Evolutionary conservation across 2,888 invertebrate species (phyloP).

Genomic region (Nomada ferruginata): DNA sequence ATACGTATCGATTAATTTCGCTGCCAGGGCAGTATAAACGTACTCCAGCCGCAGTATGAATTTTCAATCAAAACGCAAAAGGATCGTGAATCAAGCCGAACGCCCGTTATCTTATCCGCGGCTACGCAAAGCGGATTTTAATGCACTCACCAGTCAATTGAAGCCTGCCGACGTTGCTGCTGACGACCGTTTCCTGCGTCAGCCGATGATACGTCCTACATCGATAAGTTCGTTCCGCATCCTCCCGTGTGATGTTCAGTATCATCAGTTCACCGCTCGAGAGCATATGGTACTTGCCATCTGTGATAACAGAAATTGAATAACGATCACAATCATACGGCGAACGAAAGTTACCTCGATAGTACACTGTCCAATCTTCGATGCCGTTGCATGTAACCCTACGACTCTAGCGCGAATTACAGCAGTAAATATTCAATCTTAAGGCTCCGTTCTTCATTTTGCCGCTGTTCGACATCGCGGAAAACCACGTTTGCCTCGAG

Average conservation of each 20-base stretch:
- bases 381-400: too few relatives aligned
- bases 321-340: neutral
- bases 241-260: conserved; percentile 86
- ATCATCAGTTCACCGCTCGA: conserved; percentile 87
- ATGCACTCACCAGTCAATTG: conserved; percentile 85
- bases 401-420: neutral
- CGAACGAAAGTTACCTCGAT: neutral
- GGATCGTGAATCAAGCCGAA: conserved; percentile 4
- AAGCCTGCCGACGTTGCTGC: conserved; percentile 86
- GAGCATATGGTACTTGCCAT: conserved; percentile 87
- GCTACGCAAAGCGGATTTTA: conserved; percentile 31
- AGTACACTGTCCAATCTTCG: too few relatives aligned
- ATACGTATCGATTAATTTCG: conserved; percentile 14
- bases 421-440: neutral
- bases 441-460: neutral
- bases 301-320: conserved; percentile 76
- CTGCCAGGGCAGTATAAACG: neutral
- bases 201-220: conserved; percentile 87
- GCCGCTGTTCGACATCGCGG: neutral
- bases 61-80: conserved; percentile 31
- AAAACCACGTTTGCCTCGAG: neutral
- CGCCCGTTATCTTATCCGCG: conserved; percentile 16
- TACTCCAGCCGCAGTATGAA: conserved; percentile 5
- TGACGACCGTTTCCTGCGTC: conserved; percentile 87
- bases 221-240: conserved; percentile 86